These are phyloP conservation scores for Dendrolimus pini DNA, from an alignment of 2,888 invertebrate species.

Conservation along the genomic window DNA sequence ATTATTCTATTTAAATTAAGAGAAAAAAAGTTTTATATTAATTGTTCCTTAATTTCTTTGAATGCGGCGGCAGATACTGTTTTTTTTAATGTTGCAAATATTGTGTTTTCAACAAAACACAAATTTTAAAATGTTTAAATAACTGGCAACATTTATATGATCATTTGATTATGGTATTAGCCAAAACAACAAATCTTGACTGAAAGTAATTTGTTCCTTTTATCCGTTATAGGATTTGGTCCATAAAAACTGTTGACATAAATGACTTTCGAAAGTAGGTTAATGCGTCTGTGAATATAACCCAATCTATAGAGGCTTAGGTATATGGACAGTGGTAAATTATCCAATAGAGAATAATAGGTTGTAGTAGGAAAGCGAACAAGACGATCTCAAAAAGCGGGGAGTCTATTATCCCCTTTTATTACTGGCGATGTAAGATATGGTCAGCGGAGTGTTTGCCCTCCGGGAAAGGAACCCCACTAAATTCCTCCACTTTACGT, in stretches of 20 bases:
- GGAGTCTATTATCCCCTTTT: slow-evolving; percentile 42
- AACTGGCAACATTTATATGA: too few relatives aligned
- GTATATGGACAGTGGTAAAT: background rate
- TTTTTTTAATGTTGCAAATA: too few relatives aligned
- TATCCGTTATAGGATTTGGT: background rate
- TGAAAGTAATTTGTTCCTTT: background rate
- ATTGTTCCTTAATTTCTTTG: too few relatives aligned
- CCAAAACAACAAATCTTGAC: background rate
- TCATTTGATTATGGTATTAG: too few relatives aligned
- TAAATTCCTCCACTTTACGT: slow-evolving; percentile 64
- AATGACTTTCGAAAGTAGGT: background rate
- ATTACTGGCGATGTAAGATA: slow-evolving; percentile 50
- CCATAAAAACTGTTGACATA: background rate
- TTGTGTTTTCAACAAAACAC: too few relatives aligned
- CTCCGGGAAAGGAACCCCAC: slow-evolving; percentile 46
- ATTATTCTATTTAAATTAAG: too few relatives aligned
- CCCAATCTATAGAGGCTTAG: background rate
- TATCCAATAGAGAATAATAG: slow-evolving; percentile 16
- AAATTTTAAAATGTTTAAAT: too few relatives aligned
- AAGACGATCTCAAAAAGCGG: slow-evolving; percentile 32
- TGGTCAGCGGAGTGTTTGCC: slow-evolving; percentile 55
- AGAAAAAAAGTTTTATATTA: too few relatives aligned
- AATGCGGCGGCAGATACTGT: too few relatives aligned
- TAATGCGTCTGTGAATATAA: background rate
- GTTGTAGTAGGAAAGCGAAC: slow-evolving; percentile 22